Base-by-base conservation (phyloP, 2,888 invertebrate species). In the Galeopsomyia nigrocyanea region DNA sequence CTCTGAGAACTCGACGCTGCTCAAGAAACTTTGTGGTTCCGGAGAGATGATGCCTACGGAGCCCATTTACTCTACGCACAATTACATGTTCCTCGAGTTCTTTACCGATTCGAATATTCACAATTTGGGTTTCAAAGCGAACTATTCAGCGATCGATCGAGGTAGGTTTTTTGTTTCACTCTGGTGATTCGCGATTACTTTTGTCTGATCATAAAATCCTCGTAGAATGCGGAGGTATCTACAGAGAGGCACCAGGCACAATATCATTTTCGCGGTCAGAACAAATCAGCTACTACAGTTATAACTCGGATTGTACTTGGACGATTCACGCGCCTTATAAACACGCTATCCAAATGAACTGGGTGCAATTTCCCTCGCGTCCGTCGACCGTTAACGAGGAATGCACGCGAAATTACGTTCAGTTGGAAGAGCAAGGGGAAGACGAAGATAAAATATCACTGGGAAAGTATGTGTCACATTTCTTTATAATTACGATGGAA, bases 81-180 rank as follows among this genome's bases (percentile, higher is more conserved):
- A 96, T 85, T 90, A 90, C 79, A 86, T 97, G 83, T 91, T 90
- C 83, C 79, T 97, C 14, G 89, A 89, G 74, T 92, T 95, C 79
- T 84, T 85, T 67, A 91, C 91, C 0, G 93, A 93, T 79, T 79
- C 84, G 55, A 89, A 88, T 19, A 78, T 90, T 19, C 82, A 87
- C 6, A 90, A 91, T 2, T 88, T 88, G 58, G 96, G 96, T 3
- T 96, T 96, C 82, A 88, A 89, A 73, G 93, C 93, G 0, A 92
- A 92, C 74, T 97, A 93, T 81, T 90, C 91, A 0, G 89, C 93
- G 0, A 83, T 92, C 46, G 88, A 91, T 72, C 89, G 89, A 56
- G 88, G 90, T 89, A 82, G 82, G 83, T 80, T n/a, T n/a, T n/a
- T n/a, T n/a, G n/a, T n/a, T n/a, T 47, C n/a, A n/a, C n/a, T n/a